phyloP scores from a whole-genome alignment of 2,113 vertebrate genomes.

The Dicentrarchus labrax region DNA sequence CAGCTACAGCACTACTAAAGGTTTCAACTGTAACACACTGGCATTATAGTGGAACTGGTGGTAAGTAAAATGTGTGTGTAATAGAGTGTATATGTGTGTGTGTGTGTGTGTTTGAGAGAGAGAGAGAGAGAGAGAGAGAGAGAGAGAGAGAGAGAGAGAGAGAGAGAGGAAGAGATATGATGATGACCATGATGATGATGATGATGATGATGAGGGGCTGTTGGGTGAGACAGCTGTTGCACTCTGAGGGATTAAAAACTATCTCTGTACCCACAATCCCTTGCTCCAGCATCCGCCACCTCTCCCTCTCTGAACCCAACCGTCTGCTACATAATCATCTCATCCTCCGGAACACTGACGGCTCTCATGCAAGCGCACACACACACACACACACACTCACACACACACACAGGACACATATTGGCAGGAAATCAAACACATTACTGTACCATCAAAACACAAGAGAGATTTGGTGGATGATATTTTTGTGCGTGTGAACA shows the following conservation, averaged over 20 bases:
- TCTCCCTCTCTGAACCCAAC: conserved; percentile 45
- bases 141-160: not conserved
- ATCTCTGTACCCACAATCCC: conserved; percentile 65
- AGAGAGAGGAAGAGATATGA: not conserved
- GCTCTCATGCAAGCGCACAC: conserved; percentile 18
- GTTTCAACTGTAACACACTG: no score
- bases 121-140: not conserved
- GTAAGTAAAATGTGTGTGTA: conserved; percentile 7
- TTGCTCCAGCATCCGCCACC: conserved; percentile 53
- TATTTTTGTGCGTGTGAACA: conserved; percentile 18
- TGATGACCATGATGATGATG: conserved; percentile 9
- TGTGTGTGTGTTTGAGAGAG: no score
- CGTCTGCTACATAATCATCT: conserved; percentile 61
- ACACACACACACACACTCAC: not conserved
- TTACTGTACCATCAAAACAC: conserved; percentile 12
- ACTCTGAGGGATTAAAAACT: conserved; percentile 69
- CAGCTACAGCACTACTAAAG: no score
- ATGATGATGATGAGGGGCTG: conserved; percentile 18
- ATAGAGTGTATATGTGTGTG: not conserved
- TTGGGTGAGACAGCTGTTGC: conserved; percentile 65
- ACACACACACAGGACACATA: not conserved
- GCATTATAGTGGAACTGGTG: conserved; percentile 27
- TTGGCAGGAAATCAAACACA: conserved; percentile 28
- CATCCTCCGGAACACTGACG: conserved; percentile 50
- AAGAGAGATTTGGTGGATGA: conserved; percentile 21